Evolutionary conservation across 2,113 vertebrate species (phyloP).

Genomic region (Cephalopholis sonnerati): DNA sequence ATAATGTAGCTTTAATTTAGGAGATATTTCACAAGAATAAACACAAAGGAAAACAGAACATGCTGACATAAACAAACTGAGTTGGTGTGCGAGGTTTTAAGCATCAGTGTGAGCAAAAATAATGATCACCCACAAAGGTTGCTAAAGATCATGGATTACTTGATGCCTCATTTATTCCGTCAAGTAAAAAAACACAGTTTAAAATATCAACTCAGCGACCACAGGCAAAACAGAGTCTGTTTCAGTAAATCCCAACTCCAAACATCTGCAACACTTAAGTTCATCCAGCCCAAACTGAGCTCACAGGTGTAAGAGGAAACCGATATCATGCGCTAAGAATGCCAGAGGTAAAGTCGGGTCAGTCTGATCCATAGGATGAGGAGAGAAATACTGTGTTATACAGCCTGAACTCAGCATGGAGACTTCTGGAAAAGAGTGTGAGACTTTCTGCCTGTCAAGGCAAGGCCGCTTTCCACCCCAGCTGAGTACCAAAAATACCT

Average conservation of each 20-base stretch:
- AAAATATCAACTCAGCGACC: conserved; percentile 10
- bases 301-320: conserved; percentile 54
- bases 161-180: conserved; percentile 21
- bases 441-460: conserved; percentile 32
- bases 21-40: neutral
- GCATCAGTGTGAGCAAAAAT: neutral
- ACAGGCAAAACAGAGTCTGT: conserved; percentile 38
- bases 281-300: conserved; percentile 44
- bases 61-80: neutral
- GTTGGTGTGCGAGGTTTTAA: neutral
- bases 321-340: conserved; percentile 42
- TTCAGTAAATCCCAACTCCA: conserved; percentile 41
- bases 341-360: conserved; percentile 48
- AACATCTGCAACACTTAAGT: conserved; percentile 66
- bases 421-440: conserved; percentile 37
- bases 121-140: conserved; percentile 23
- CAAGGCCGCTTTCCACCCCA: conserved; percentile 36
- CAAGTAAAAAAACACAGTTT: conserved; percentile 21
- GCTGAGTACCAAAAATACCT: conserved; percentile 68
- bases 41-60: neutral
- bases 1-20: neutral
- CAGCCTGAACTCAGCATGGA: conserved; percentile 19
- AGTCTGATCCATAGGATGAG: conserved; percentile 23
- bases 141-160: conserved; percentile 25
- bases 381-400: conserved; percentile 13